Evolutionary conservation across 1,140 invertebrate genomes (phyloP), one percentile per base, ranked within the genome.

Genomic region (Atta texana): DNA sequence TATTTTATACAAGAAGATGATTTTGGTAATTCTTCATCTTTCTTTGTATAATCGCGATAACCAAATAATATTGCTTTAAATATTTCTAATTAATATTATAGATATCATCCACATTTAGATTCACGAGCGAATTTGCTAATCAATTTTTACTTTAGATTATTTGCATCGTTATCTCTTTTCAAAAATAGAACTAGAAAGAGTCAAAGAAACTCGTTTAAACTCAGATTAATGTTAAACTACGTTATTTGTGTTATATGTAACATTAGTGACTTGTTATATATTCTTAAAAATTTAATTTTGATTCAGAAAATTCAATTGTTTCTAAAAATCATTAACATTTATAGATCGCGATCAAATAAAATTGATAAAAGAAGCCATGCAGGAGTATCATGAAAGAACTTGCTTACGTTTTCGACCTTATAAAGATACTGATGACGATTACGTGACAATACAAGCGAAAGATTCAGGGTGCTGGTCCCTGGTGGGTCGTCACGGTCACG

Each of bases 1-100:
- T 97, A 96, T 88, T 95, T 96, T 59, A 97, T 97, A 28, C 95
- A 96, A 63, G 95, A 95, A 28, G 94, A 96, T 76, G 96, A 97
- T 92, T 97, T 97, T 88, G 95, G 97, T 97, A 95, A 87, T 64
- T 34, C 1, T 3, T 68, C 28, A 16, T 49, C 0, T 76, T 63
- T 21, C 10, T 59, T 53, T 69, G 28, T 57, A 10, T 63, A 31
- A 63, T 51, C 7, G 12, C 2, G 16, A 51, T 44, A 49, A 53
- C n/a, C 24, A 51, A 57, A 51, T 16, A 31, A 0, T 16, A 31
- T 69, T 49, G 49, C 1, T 0, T 39, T 75, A 24, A n/a, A 2
- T 34, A 59, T 59, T 7, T 34, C 31, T 74, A 34, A 21, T 74
- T 34, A 74, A 39, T 14, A 66, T 55, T n/a, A 55, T 2, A 57